Base-by-base conservation (phyloP, 2,113 vertebrate genomes). In the Grammomys surdaster region DNA sequence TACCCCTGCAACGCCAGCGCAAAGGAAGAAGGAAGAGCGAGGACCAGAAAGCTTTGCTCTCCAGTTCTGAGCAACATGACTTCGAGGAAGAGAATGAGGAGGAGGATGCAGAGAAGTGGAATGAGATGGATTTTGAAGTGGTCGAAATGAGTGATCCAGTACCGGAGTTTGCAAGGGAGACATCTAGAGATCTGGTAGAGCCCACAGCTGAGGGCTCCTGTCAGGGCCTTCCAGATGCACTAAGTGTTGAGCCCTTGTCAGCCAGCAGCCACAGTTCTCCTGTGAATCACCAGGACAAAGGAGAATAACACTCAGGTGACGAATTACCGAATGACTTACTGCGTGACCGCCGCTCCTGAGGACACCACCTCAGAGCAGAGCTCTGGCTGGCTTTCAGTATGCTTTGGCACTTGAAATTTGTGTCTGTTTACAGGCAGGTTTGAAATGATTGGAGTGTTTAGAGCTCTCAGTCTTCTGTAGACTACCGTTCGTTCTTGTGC, bases 141-240 rank as follows among this genome's bases (percentile, higher is more conserved):
- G 99, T 99, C 31, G 99, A 99, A 97, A 99, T 99, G 99, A 99
- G 99, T 5, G 99, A 98, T 20, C 96, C 93, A 0, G 48, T 98
- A 48, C 95, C 97, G 46, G 98, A 88, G 91, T 99, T 99, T 26
- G 98, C 97, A 56, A 82, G 48, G 9, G 98, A 98, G 89, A 97
- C 97, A 3, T 96, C 94, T 82, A 40, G 26, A 51, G 87, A 94
- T 88, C 84, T 81, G 40, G 84, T 72, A 76, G 95, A 81, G 16
- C 95, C 95, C 22, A 77, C 95, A 2, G 77, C 72, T 5, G 19
- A 95, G 36, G 43, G 1, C 80, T 75, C 91, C 7, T 91, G 81
- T 26, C 97, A 96, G 0, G 88, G 63, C 58, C 96, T 19, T 5
- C 70, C 90, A 85, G 51, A 93, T 0, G 0, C 69, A 0, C 56